Conservation (phyloP, 2,113 vertebrate species). For the Salvelinus sp. region DNA sequence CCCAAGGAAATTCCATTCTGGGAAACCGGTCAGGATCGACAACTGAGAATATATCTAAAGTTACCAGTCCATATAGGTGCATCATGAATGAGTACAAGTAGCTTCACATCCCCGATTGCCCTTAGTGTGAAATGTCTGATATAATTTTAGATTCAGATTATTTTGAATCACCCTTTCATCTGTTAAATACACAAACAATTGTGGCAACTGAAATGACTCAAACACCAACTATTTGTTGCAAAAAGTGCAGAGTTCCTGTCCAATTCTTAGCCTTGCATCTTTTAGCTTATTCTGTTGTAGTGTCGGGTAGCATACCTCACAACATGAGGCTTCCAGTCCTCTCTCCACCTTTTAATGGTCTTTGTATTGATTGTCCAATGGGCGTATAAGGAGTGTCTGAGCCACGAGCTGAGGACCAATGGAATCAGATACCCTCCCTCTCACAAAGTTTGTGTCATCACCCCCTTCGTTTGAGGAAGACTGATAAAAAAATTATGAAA, state of each 20-base stretch:
- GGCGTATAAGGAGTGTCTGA: background rate
- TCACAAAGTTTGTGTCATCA: too few relatives aligned
- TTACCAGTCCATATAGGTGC: background rate
- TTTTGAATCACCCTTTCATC: background rate
- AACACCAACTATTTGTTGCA: slow-evolving; percentile 11
- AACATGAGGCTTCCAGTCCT: slow-evolving; percentile 30
- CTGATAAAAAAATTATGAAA: too few relatives aligned
- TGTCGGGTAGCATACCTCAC: background rate
- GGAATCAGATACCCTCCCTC: too few relatives aligned
- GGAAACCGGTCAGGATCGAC: background rate
- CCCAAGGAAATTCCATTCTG: background rate
- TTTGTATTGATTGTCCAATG: slow-evolving; percentile 17
- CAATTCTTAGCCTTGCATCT: slow-evolving; percentile 3
- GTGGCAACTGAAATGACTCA: slow-evolving; percentile 2
- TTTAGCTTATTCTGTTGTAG: slow-evolving; percentile 36
- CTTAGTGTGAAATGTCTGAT: too few relatives aligned
- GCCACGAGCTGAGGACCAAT: too few relatives aligned
- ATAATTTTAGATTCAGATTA: background rate
- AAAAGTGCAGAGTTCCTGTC: slow-evolving; percentile 25
- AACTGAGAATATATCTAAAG: background rate
- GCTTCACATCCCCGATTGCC: background rate
- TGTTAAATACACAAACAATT: slow-evolving; percentile 24
- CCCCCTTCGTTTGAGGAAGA: too few relatives aligned
- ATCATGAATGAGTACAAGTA: background rate
- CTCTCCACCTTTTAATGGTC: background rate